A percentile compares a stretch with the other conserved stretches of the same genome.
Evolutionary conservation across 1,140 invertebrate genomes (phyloP).

Genomic region (Drosophila parvula): DNA sequence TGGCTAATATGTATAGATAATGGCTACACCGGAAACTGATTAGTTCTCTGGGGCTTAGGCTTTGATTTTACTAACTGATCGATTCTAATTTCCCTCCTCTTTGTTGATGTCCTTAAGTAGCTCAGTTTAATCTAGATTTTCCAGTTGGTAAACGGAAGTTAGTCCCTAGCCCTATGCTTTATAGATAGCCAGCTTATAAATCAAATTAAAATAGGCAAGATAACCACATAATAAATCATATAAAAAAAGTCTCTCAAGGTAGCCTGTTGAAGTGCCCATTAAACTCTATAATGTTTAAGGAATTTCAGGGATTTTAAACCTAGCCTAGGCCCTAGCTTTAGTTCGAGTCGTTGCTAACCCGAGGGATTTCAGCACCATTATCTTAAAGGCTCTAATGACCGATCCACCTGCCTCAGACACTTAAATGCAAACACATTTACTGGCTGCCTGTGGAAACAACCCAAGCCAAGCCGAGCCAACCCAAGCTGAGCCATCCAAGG

Average conservation of each 20-base stretch:
- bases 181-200: no score
- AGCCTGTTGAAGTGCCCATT: no score
- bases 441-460: not conserved
- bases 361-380: not conserved
- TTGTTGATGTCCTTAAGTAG: no score
- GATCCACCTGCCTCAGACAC: constrained; percentile 27
- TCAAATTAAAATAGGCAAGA: no score
- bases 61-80: no score
- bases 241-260: no score
- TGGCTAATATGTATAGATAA: not conserved
- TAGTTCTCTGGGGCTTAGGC: not conserved
- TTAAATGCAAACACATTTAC: constrained; percentile 34
- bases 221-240: not conserved
- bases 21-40: not conserved
- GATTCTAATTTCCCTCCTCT: no score
- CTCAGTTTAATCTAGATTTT: no score
- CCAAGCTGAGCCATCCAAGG: no score
- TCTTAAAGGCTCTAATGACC: constrained; percentile 19
- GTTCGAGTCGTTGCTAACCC: not conserved
- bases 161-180: no score
- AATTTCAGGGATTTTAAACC: not conserved
- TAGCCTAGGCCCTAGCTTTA: not conserved
- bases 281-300: not conserved
- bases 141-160: no score
- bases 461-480: no score